Conservation (phyloP, 2,797 vertebrate genomes). For the Oreochromis mossambicus region DNA sequence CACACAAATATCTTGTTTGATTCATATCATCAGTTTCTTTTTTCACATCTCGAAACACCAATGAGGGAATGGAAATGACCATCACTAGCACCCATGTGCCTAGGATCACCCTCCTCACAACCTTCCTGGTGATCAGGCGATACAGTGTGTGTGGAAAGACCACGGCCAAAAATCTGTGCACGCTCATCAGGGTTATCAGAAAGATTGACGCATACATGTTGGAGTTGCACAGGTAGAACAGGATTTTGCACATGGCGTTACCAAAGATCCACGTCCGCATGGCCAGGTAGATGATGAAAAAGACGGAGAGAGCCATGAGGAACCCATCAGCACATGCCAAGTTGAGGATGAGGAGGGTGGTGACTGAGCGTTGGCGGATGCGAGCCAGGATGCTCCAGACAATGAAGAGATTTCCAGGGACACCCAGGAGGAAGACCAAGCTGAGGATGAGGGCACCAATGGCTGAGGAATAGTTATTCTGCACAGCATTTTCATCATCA, state of each 20-base stretch:
- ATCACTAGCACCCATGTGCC: conserved; percentile 78
- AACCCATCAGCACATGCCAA: conserved; percentile 82
- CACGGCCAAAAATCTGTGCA: conserved; percentile 82
- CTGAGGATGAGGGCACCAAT: conserved; percentile 79
- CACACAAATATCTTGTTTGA: conserved; percentile 29
- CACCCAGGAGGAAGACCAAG: conserved; percentile 82
- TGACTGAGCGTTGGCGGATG: conserved; percentile 74
- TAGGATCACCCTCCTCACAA: conserved; percentile 66
- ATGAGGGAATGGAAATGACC: conserved; percentile 74
- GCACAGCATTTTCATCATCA: conserved; percentile 8
- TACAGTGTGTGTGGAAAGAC: conserved; percentile 69
- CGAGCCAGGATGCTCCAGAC: conserved; percentile 85
- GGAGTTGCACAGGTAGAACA: conserved; percentile 86
- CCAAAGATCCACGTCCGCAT: conserved; percentile 81
- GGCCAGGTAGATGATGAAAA: conserved; percentile 83
- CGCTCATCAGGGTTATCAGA: conserved; percentile 85
- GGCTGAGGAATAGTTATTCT: conserved; percentile 66
- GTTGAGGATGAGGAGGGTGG: conserved; percentile 85
- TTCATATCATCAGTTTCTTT: accelerated
- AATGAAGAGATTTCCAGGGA: conserved; percentile 87
- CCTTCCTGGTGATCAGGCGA: conserved; percentile 58
- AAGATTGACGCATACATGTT: conserved; percentile 92
- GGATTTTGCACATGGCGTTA: conserved; percentile 72
- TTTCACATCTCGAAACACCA: conserved; percentile 76
- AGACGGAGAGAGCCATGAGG: conserved; percentile 81